Evolutionary conservation across 2,797 vertebrate genomes (phyloP).

Genomic region (Pristis pectinata): DNA sequence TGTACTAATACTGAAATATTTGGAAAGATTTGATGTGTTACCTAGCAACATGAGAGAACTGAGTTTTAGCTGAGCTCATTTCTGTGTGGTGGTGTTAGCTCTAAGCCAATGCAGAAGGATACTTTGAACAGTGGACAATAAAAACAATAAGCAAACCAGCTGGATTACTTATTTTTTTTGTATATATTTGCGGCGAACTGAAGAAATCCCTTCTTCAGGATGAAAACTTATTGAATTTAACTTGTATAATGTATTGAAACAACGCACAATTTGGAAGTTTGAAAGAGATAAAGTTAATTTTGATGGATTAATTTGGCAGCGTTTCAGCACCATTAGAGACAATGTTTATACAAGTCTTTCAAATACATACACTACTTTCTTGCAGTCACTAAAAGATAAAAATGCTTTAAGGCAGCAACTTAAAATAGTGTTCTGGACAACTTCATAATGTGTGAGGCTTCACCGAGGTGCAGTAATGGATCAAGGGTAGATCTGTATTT

Average conservation of each 20-base stretch:
- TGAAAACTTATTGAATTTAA: constrained; percentile 12
- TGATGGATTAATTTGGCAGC: constrained; percentile 15
- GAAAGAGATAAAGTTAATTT: constrained; percentile 2
- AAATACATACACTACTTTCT: neutral
- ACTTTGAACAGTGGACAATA: constrained; percentile 5
- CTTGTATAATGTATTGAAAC: neutral
- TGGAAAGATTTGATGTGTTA: constrained; percentile 36
- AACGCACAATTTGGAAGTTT: neutral
- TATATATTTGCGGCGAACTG: neutral
- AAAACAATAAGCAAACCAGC: neutral
- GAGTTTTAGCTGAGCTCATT: constrained; percentile 11
- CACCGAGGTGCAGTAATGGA: neutral
- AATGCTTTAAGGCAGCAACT: neutral
- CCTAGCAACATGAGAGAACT: constrained; percentile 2
- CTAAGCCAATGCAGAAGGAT: neutral
- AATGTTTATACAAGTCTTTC: constrained; percentile 11
- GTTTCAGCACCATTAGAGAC: constrained; percentile 9
- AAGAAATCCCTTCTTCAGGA: neutral
- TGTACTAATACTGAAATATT: constrained; percentile 35
- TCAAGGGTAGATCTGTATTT: too few relatives aligned
- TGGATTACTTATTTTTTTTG: neutral
- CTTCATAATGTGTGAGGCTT: too few relatives aligned
- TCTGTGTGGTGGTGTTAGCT: neutral
- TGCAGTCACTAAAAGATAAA: neutral
- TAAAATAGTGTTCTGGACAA: neutral